Base-by-base conservation (phyloP, 2,113 vertebrate species). In the Syngnathus floridae region DNA sequence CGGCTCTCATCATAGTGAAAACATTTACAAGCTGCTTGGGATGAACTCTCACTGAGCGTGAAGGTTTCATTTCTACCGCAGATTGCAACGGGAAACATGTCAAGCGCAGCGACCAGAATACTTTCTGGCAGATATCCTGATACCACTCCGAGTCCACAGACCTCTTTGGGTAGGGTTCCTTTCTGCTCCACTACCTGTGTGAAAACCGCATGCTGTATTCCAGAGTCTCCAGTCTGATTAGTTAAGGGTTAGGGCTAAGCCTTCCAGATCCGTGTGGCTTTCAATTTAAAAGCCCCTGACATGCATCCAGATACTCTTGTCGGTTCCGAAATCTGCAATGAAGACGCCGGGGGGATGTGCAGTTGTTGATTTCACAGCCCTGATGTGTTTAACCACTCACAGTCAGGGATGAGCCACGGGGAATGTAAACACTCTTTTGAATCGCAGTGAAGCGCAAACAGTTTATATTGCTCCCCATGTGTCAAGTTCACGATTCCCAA, bases 251-350 rank as follows among this genome's bases (percentile, higher is more conserved):
- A 52, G 70, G 78, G 68, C 45, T 64, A 73, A 84, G 78, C 19
- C 22, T 66, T 72, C 43, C 5, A 41, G 51, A 82, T 80, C 68
- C 71, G 85, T 86, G 85, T 72, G 86, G 86, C 81, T 86, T 88
- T 72, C 73, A 84, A 75, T 86, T 80, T 75, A 69, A 16, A 73
- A 79, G 43, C 75, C 65, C 66, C 85, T 88, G 83, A 85, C 65
- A 62, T 60, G 66, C 69, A 69, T 87, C 84, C 80, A 87, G 70
- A 84, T 84, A 67, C 80, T 88, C 78, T 81, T 82, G 78, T 74
- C 76, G 79, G 16, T 40, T 65, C 70, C 67, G 71, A 76, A 73
- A 74, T 76, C 43, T 77, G 75, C 77, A 69, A 72, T 68, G 79
- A 65, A 52, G 72, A 76, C 69, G 69, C 55, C 37, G 60, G 77